Evolutionary conservation across 2,797 vertebrate species (phyloP).

Genomic region (Ispidina picta): DNA sequence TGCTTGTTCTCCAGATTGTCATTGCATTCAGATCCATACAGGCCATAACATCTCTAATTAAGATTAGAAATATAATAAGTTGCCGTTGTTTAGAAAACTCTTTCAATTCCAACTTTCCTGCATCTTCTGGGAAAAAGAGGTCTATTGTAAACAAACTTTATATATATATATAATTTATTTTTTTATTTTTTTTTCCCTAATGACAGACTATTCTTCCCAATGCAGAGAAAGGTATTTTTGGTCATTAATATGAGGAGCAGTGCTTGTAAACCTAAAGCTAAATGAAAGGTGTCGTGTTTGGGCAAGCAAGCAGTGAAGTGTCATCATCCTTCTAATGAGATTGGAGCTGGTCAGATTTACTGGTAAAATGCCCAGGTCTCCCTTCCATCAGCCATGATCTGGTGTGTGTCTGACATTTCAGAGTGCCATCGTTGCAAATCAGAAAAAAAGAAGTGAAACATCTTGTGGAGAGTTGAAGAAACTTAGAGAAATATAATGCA

Average conservation of each 20-base stretch:
- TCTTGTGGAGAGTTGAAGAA: background rate
- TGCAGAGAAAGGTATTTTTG: conserved; percentile 30
- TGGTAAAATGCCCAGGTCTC: conserved; percentile 52
- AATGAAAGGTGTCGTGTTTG: conserved; percentile 26
- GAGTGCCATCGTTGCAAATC: conserved; percentile 9
- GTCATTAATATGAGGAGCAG: conserved; percentile 35
- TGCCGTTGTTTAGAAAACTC: background rate
- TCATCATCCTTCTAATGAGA: conserved; percentile 47
- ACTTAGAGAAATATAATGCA: background rate
- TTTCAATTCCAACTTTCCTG: background rate
- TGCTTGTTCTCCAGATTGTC: background rate
- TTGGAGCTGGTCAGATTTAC: conserved; percentile 23
- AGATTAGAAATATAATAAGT: too few species aligned
- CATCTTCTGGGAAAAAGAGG: background rate
- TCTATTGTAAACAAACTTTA: background rate
- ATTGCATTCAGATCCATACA: background rate
- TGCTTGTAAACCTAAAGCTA: conserved; percentile 52
- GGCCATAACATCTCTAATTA: background rate
- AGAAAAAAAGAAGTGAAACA: background rate
- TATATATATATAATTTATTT: too few species aligned
- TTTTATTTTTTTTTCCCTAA: background rate
- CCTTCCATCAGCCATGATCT: conserved; percentile 2
- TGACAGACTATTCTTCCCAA: background rate
- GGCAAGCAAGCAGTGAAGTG: conserved; percentile 26
- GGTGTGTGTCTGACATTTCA: conserved; percentile 15